Base-by-base conservation (phyloP, 2,888 invertebrate genomes). In the Epinotia brunnichana region DNA sequence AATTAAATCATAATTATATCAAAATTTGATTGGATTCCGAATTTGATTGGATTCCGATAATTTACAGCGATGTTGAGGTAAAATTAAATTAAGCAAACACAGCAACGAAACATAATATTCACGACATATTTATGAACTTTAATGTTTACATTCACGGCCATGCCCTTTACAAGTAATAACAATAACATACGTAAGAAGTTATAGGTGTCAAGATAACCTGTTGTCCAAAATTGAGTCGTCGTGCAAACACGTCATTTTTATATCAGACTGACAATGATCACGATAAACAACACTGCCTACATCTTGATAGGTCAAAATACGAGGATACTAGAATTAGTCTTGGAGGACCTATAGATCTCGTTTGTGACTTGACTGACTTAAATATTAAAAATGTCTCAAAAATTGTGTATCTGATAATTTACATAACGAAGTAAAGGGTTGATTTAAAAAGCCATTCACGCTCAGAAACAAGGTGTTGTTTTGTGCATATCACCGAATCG, bases 401-500 rank as follows among this genome's bases (percentile, higher is more conserved):
- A 5, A 35, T 35, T 1, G 9, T 35, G 35, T 35, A 35, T 35
- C 35, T 35, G 7, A 35, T 35, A 35, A 2, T 35, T 35, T 35
- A 35, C 35, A 35, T 35, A 35, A 35, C 9, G 7, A 9, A 2
- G 35, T 35, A 7, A 9, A 5, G 29, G 29, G 41, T 41, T 13
- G 13, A 11, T 11, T 10, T 39, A 2, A 11, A 39, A 13, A 41
- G 41, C 3, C 41, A 41, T 41, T 11, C 13, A 41, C 41, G 13
- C 13, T 41, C 41, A 41, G 13, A 13, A 41, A 41, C 35, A 7
- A 19, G 29, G 41, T 53, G 35, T 13, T 19, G 54, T 13, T 48
- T 39, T 39, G 48, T 48, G 56, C 29, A 41, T 54, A 66, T 54
- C 60, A 54, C 60, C 48, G 64, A 19, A 71, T 66, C 29, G 53